phyloP scores from a whole-genome alignment of 2,113 vertebrate genomes.

The Sialia sialis region DNA sequence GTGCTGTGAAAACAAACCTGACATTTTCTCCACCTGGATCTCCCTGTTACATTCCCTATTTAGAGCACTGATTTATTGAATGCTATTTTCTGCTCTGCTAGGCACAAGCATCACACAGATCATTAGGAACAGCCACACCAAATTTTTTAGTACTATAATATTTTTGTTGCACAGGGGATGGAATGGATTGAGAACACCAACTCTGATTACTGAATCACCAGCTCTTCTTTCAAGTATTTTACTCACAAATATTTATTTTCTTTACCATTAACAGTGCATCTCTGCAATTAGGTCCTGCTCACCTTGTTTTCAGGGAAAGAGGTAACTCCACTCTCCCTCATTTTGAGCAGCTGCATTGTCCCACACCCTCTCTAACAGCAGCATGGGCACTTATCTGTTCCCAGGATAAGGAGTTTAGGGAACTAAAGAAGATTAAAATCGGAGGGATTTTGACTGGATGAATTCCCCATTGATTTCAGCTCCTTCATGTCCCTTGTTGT shows the following conservation, averaged over 20 bases:
- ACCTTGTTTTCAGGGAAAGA: background rate
- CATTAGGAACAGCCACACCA: background rate
- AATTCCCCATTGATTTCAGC: background rate
- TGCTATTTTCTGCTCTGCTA: background rate
- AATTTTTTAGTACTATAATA: accelerated
- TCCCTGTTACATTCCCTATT: background rate
- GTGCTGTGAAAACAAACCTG: background rate
- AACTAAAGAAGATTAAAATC: background rate
- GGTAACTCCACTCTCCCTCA: background rate
- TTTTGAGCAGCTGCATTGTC: background rate
- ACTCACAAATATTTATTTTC: background rate
- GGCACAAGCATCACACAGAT: background rate
- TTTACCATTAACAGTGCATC: background rate
- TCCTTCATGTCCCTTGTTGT: background rate
- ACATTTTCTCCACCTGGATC: background rate
- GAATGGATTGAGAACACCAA: background rate
- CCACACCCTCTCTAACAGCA: background rate
- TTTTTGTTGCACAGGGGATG: background rate
- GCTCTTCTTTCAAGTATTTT: background rate
- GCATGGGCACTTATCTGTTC: background rate
- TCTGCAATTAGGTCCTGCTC: background rate
- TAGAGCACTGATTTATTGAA: background rate
- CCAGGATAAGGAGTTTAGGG: background rate
- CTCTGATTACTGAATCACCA: background rate
- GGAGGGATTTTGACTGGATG: background rate